Evolutionary conservation across 1,140 invertebrate genomes (phyloP).

Genomic region (Cydia fagiglandana): DNA sequence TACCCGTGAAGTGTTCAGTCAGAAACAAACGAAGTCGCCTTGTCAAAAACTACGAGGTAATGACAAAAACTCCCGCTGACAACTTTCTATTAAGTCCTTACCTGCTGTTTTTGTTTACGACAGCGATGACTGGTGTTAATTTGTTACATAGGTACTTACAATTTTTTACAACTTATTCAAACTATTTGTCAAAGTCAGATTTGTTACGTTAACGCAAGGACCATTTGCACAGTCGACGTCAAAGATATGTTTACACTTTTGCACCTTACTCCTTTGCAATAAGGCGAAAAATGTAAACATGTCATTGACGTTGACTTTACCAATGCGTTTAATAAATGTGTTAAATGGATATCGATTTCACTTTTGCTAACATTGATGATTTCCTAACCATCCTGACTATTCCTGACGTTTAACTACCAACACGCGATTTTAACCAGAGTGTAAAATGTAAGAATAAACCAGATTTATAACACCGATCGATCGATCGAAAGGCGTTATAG

Average conservation of each 20-base stretch:
- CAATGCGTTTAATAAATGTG: neutral
- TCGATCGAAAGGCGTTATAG: no score
- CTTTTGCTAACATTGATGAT: neutral
- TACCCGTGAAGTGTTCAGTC: neutral
- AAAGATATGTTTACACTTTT: no score
- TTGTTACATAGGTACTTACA: neutral
- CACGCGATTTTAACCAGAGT: neutral
- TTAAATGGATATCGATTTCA: neutral
- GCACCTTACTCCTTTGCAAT: no score
- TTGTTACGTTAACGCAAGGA: conserved; percentile 1
- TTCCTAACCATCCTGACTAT: neutral
- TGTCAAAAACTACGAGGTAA: neutral
- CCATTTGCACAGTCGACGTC: no score
- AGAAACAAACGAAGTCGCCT: neutral
- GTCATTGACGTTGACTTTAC: no score
- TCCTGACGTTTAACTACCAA: neutral
- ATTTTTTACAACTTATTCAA: conserved; percentile 9
- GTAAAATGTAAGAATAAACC: neutral
- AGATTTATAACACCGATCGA: no score
- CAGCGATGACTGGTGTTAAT: conserved; percentile 6
- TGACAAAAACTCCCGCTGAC: conserved; percentile 4
- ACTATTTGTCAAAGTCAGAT: neutral
- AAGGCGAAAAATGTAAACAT: no score
- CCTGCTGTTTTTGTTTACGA: conserved; percentile 28
- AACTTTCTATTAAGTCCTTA: conserved; percentile 8